phyloP scores from a whole-genome alignment of 2,888 invertebrate genomes.

The Yponomeuta malinellus region DNA sequence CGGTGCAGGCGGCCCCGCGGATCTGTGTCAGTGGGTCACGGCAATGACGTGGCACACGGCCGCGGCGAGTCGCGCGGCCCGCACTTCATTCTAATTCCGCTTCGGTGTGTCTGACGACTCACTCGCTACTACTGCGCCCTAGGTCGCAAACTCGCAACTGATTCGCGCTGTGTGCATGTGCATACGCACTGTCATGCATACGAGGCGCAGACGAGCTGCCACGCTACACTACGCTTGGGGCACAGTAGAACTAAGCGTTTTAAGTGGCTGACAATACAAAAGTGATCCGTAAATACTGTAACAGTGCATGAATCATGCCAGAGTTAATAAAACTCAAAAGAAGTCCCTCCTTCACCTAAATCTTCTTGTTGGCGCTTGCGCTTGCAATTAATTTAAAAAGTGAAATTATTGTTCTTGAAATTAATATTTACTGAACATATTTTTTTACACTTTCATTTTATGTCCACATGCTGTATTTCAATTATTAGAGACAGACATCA shows the following conservation, averaged over 20 bases:
- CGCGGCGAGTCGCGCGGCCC: constrained; percentile 57
- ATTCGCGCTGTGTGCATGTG: background rate
- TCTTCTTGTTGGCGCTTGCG: background rate
- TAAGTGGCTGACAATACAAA: background rate
- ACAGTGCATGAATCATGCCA: constrained; percentile 1
- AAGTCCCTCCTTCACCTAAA: background rate
- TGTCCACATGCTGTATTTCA: too few species aligned
- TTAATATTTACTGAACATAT: too few species aligned
- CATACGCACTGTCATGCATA: constrained; percentile 6
- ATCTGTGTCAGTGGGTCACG: constrained; percentile 83
- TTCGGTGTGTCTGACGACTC: constrained; percentile 55
- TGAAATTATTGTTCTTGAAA: background rate
- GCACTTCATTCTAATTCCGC: constrained; percentile 75
- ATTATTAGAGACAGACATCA: too few species aligned
- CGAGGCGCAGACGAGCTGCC: background rate
- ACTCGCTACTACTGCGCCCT: constrained; percentile 7
- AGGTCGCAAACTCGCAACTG: constrained; percentile 7
- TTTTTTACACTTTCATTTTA: too few species aligned
- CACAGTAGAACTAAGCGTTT: background rate
- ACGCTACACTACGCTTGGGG: background rate
- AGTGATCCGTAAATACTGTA: background rate
- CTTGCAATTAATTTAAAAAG: too few species aligned
- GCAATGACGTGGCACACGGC: constrained; percentile 78
- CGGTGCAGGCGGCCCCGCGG: constrained; percentile 76
- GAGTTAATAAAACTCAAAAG: background rate